Conservation (phyloP, 2,113 vertebrate genomes). For the Mionectes macconnelli region DNA sequence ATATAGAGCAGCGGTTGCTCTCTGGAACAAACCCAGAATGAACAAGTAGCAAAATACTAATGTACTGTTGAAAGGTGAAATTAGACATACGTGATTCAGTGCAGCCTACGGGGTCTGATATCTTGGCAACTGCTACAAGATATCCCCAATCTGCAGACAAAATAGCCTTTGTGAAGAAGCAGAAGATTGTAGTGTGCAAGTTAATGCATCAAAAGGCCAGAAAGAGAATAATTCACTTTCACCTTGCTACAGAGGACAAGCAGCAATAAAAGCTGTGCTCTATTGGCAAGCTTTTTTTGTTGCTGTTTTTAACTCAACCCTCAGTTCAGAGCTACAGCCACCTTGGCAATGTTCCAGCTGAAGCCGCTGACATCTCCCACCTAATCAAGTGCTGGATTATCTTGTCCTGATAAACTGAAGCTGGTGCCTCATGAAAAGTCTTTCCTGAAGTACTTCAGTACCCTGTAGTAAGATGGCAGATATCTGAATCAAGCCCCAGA, state of each 20-base stretch:
- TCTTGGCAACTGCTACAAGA: constrained; percentile 3
- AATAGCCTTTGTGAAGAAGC: constrained; percentile 42
- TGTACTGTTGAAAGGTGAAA: constrained; percentile 15
- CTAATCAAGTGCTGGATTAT: constrained; percentile 81
- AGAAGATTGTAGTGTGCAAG: constrained; percentile 18
- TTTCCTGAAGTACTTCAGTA: constrained; percentile 71
- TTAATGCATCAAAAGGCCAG: constrained; percentile 41
- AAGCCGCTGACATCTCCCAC: constrained; percentile 73
- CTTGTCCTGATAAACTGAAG: constrained; percentile 83
- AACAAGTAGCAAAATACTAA: neutral
- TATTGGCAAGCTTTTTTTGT: constrained; percentile 54
- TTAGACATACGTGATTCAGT: neutral
- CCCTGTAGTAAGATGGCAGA: constrained; percentile 60
- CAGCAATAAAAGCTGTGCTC: constrained; percentile 60
- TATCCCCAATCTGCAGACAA: constrained; percentile 14
- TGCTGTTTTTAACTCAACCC: constrained; percentile 51
- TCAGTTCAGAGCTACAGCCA: constrained; percentile 44
- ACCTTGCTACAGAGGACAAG: constrained; percentile 76
- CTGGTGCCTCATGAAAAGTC: constrained; percentile 71
- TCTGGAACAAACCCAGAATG: neutral
- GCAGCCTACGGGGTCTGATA: neutral
- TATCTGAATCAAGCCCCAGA: constrained; percentile 75
- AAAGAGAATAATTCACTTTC: constrained; percentile 67
- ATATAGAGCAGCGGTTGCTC: neutral
- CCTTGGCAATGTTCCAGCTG: constrained; percentile 41